Conservation (phyloP, 2,888 invertebrate species). For the Himalopsyche tibetana region DNA sequence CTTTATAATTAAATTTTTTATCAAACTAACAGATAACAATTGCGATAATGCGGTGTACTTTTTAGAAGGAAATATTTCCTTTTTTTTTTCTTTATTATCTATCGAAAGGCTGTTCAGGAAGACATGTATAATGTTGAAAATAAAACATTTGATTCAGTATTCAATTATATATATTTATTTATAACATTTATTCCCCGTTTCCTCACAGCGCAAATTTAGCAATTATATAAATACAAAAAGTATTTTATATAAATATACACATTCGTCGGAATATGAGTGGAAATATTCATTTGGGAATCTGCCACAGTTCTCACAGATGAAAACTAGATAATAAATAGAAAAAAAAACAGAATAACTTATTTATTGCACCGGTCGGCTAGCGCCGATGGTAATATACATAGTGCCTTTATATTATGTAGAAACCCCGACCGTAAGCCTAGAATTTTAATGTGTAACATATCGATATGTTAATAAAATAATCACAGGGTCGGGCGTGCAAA, state of each 20-base stretch:
- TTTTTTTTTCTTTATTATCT: conserved; percentile 42
- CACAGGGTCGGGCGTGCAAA: conserved; percentile 45
- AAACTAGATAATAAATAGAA: conserved; percentile 49
- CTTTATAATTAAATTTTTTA: too few species aligned
- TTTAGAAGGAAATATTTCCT: neutral
- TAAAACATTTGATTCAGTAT: conserved; percentile 20
- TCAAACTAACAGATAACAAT: too few species aligned
- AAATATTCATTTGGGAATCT: conserved; percentile 36
- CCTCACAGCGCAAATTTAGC: conserved; percentile 42
- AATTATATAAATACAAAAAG: conserved; percentile 49
- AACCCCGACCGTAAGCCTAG: conserved; percentile 46
- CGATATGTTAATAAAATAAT: conserved; percentile 36
- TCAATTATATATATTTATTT: conserved; percentile 44
- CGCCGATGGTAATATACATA: conserved; percentile 51
- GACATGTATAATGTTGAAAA: neutral
- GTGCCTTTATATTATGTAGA: conserved; percentile 49
- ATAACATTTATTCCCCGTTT: conserved; percentile 53
- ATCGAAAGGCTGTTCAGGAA: neutral
- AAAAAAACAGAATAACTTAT: conserved; percentile 47
- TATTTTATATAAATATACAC: conserved; percentile 55
- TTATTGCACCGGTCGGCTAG: conserved; percentile 53
- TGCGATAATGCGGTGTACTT: neutral
- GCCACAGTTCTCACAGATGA: conserved; percentile 10
- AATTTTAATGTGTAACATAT: neutral
- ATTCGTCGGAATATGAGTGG: conserved; percentile 44